Conservation (phyloP, 2,888 invertebrate genomes). For the Nemapogon koenigi region DNA sequence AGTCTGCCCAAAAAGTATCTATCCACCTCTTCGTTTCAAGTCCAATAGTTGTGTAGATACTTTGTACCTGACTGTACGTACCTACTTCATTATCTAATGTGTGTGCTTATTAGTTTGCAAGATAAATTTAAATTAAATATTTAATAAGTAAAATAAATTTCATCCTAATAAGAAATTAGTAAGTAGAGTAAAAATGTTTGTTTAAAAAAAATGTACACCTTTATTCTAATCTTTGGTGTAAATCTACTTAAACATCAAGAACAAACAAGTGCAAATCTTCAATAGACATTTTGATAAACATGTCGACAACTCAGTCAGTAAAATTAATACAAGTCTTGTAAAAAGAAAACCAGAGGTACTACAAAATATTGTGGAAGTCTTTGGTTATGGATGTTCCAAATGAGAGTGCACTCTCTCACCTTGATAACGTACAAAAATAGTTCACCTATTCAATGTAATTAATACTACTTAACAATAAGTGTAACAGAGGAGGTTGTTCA, state of each 20-base stretch:
- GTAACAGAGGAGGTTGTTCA: constrained; percentile 48
- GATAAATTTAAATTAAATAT: neutral
- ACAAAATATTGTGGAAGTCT: neutral
- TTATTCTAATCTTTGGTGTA: neutral
- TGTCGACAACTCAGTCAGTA: too few relatives aligned
- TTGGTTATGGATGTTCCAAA: neutral
- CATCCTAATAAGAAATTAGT: neutral
- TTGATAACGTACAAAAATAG: constrained; percentile 49
- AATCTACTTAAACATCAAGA: neutral
- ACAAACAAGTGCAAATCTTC: too few relatives aligned
- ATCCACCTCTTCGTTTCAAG: neutral
- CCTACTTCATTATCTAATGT: too few relatives aligned
- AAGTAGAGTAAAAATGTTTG: neutral
- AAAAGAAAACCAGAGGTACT: neutral
- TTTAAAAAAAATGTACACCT: neutral
- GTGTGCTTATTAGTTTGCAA: too few relatives aligned
- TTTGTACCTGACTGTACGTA: too few relatives aligned
- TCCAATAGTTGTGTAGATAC: neutral
- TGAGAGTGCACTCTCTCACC: neutral
- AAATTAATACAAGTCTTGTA: neutral
- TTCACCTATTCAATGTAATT: constrained; percentile 61
- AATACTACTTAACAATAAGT: constrained; percentile 60
- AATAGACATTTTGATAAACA: too few relatives aligned
- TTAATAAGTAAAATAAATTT: neutral
- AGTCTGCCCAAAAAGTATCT: too few relatives aligned